A percentile compares a stretch with the other conserved stretches of the same genome.
Conservation (phyloP, 2,113 vertebrate genomes). For the Neopipo cinnamomea region DNA sequence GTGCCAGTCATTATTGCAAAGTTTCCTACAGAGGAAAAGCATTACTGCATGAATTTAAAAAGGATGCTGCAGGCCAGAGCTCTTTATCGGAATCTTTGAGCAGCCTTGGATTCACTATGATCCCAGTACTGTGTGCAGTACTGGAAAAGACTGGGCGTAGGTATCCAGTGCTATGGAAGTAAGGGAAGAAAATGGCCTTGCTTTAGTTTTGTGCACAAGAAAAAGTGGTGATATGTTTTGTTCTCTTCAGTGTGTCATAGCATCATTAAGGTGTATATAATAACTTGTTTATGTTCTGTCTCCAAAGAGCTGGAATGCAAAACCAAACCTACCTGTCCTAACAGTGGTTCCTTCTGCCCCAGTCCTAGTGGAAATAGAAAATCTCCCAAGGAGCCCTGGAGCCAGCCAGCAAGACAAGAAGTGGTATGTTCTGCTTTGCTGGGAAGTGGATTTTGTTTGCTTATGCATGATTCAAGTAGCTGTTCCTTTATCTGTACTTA, state of each 20-base stretch:
- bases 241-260: not conserved
- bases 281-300: constrained; percentile 62
- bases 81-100: not conserved
- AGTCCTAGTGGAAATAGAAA: constrained; percentile 84
- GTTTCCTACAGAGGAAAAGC: not conserved
- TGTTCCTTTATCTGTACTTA: constrained; percentile 32
- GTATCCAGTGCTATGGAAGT: not conserved
- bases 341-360: constrained; percentile 70
- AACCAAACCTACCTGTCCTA: constrained; percentile 59
- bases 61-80: not conserved
- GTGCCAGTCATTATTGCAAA: not conserved
- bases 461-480: not conserved
- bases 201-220: not conserved
- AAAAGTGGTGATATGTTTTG: not conserved
- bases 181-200: not conserved
- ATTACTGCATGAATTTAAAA: not conserved
- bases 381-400: constrained; percentile 84
- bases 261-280: not conserved
- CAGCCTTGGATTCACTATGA: not conserved
- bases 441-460: constrained; percentile 8
- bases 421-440: constrained; percentile 78
- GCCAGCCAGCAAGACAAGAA: constrained; percentile 80
- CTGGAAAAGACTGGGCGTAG: not conserved
- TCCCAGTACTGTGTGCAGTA: not conserved
- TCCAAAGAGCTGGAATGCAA: constrained; percentile 70